Evolutionary conservation across 2,888 invertebrate species (phyloP).

Genomic region (Euzetes globulus): DNA sequence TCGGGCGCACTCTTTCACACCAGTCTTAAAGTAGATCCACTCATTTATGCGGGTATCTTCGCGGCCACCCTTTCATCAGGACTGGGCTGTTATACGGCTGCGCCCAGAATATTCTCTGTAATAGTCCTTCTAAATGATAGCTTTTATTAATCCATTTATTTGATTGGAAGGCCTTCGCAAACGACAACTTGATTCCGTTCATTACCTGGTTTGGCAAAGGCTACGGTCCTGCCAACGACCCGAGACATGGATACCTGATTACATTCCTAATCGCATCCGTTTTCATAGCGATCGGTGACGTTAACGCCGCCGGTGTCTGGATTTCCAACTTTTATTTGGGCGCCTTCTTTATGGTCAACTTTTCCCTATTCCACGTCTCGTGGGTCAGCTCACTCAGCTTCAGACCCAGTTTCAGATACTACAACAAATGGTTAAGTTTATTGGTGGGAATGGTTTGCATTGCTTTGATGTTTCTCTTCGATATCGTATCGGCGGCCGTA

Average conservation of each 20-base stretch:
- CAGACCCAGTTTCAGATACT: constrained; percentile 55
- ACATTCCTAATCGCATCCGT: constrained; percentile 79
- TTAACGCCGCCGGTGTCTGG: constrained; percentile 48
- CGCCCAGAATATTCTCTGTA: constrained; percentile 60
- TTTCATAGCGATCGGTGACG: constrained; percentile 68
- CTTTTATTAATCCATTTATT: background rate
- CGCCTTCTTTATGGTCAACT: constrained; percentile 48
- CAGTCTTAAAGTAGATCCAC: constrained; percentile 45
- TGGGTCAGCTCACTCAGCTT: constrained; percentile 48
- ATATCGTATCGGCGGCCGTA: constrained; percentile 80
- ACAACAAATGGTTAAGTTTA: constrained; percentile 83
- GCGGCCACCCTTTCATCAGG: constrained; percentile 94
- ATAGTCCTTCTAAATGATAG: background rate
- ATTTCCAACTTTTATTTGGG: constrained; percentile 49
- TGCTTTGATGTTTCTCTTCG: constrained; percentile 86
- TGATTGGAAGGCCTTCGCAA: constrained; percentile 22
- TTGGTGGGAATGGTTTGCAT: constrained; percentile 62
- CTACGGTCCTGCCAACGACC: constrained; percentile 54
- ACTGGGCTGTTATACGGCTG: constrained; percentile 83
- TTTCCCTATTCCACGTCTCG: constrained; percentile 48
- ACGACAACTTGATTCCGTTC: constrained; percentile 88
- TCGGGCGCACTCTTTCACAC: constrained; percentile 20
- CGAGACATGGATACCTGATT: constrained; percentile 79
- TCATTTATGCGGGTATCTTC: constrained; percentile 92
- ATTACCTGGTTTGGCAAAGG: constrained; percentile 79